Evolutionary conservation across 2,113 vertebrate genomes (phyloP).

Genomic region (Chrysochloris asiatica): DNA sequence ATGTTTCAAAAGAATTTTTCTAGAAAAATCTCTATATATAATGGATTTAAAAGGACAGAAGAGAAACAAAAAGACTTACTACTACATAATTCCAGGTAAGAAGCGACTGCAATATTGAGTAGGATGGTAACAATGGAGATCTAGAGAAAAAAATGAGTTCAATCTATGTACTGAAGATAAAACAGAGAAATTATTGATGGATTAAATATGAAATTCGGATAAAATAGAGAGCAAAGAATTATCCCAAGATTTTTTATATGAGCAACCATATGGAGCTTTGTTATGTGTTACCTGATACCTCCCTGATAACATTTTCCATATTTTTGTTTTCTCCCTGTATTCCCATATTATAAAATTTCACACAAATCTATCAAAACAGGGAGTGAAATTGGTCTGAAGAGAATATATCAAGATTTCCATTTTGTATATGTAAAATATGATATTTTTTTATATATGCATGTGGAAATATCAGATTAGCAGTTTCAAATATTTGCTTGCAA

Average conservation of each 20-base stretch:
- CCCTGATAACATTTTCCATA: no score
- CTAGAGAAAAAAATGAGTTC: not conserved
- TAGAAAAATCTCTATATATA: not conserved
- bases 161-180: not conserved
- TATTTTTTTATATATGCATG: not conserved
- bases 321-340: no score
- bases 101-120: not conserved
- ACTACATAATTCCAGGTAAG: not conserved
- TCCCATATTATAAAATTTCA: no score
- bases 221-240: not conserved
- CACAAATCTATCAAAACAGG: not conserved
- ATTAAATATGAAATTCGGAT: not conserved
- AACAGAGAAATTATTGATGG: not conserved
- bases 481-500: constrained; percentile 8
- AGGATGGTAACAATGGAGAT: not conserved
- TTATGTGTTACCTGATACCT: no score
- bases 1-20: not conserved
- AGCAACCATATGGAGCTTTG: not conserved
- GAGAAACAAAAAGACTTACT: not conserved
- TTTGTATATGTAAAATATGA: not conserved
- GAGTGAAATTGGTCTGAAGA: not conserved
- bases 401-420: not conserved
- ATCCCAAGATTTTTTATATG: not conserved
- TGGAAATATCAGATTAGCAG: not conserved
- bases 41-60: not conserved